Conservation (phyloP, 1,140 invertebrate genomes). For the Helicoverpa armigera region DNA sequence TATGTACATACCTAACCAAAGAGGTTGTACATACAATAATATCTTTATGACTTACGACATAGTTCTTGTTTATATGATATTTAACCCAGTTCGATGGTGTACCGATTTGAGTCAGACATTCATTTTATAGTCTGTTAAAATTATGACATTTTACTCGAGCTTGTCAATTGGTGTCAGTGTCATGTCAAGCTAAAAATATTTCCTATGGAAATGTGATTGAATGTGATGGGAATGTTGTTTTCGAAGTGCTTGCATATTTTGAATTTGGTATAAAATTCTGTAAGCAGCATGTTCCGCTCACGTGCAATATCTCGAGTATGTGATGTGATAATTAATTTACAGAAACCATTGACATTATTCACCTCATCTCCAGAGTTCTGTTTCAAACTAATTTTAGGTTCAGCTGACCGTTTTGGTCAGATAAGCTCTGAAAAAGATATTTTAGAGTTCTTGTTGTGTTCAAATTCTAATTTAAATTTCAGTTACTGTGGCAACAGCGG, state of each 20-base stretch:
- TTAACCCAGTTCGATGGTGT: too few relatives aligned
- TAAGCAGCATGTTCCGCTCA: constrained; percentile 24
- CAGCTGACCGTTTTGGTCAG: neutral
- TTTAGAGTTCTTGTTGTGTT: neutral
- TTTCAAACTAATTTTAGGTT: neutral
- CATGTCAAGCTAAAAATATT: too few relatives aligned
- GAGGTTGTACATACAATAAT: too few relatives aligned
- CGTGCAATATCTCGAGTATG: constrained; percentile 28
- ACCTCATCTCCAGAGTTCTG: neutral
- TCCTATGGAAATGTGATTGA: too few relatives aligned
- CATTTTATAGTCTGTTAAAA: too few relatives aligned
- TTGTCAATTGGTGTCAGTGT: too few relatives aligned
- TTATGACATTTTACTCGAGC: too few relatives aligned
- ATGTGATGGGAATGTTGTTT: neutral
- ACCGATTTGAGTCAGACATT: too few relatives aligned
- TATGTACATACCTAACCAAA: too few relatives aligned
- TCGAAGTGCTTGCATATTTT: neutral
- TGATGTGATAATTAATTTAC: neutral
- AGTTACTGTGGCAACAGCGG: constrained; percentile 55
- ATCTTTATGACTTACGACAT: too few relatives aligned
- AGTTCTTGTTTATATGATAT: too few relatives aligned
- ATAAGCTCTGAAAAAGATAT: neutral
- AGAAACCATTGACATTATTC: too few relatives aligned
- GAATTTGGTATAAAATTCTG: neutral
- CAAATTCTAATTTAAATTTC: neutral